Percentiles rank a stretch among this genome's conserved stretches.
Conservation (phyloP, 2,888 invertebrate genomes). For the Selenia dentaria region DNA sequence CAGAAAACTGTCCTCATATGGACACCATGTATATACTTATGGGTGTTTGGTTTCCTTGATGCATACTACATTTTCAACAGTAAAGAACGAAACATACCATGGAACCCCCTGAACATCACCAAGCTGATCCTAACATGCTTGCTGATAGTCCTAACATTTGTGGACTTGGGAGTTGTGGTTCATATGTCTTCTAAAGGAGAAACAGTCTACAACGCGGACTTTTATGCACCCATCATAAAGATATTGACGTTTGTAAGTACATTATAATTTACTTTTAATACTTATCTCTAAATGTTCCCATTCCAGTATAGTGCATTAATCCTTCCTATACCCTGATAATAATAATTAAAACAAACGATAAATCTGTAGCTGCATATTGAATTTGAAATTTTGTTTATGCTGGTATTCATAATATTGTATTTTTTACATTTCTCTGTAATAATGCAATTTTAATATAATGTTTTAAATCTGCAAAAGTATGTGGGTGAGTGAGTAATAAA, state of each 20-base stretch:
- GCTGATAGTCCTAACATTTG: conserved; percentile 87
- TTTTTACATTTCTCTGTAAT: too few relatives aligned
- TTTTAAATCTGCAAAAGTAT: too few relatives aligned
- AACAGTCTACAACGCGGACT: conserved; percentile 87
- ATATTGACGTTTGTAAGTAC: conserved; percentile 92
- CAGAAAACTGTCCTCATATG: conserved; percentile 95
- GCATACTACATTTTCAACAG: conserved; percentile 90
- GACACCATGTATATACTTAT: conserved; percentile 94
- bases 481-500: too few relatives aligned
- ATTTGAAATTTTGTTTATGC: too few relatives aligned
- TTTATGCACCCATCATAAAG: conserved; percentile 91
- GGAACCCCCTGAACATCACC: conserved; percentile 88
- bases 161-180: conserved; percentile 87
- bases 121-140: conserved; percentile 88
- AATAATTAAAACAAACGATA: too few relatives aligned
- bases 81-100: conserved; percentile 91
- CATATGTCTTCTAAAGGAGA: conserved; percentile 79
- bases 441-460: too few relatives aligned
- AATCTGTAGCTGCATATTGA: too few relatives aligned
- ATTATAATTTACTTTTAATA: neutral
- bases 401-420: too few relatives aligned
- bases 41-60: conserved; percentile 90
- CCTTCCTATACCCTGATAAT: too few relatives aligned
- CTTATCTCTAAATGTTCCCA: too few relatives aligned
- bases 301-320: too few relatives aligned